Evolutionary conservation across 2,797 vertebrate species (phyloP).

Genomic region (Characodon lateralis): DNA sequence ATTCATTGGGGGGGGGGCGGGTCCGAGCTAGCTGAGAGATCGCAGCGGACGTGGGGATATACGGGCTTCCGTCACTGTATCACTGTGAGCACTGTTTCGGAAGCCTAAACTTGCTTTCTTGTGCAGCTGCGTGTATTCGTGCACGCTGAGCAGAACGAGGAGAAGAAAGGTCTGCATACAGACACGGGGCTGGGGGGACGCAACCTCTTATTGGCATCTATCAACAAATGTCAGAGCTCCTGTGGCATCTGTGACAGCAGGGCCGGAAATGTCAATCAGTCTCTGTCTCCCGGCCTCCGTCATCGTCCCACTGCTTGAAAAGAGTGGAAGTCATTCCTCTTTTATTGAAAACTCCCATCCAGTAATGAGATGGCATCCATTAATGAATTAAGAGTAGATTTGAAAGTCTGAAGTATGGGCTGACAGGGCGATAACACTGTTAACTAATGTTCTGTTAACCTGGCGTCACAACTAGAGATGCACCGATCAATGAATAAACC

Average conservation of each 20-base stretch:
- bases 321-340: not conserved
- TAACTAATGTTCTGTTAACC: not conserved
- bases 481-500: not conserved
- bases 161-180: slow-evolving; percentile 25
- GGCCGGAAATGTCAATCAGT: slow-evolving; percentile 40
- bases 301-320: slow-evolving; percentile 7
- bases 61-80: slow-evolving; percentile 66
- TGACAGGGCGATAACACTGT: not conserved
- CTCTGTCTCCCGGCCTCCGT: slow-evolving; percentile 20
- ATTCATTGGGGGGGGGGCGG: not conserved
- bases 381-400: not conserved
- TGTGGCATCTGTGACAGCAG: slow-evolving; percentile 41
- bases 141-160: slow-evolving; percentile 29
- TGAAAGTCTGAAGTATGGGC: not conserved
- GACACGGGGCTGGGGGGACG: slow-evolving; percentile 25
- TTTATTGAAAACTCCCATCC: slow-evolving; percentile 10
- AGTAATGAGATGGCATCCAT: not conserved
- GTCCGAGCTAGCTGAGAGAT: slow-evolving; percentile 54
- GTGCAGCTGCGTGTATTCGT: not conserved
- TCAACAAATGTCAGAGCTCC: slow-evolving; percentile 67
- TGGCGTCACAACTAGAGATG: not conserved
- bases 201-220: slow-evolving; percentile 35
- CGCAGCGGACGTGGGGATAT: slow-evolving; percentile 62
- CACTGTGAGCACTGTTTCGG: slow-evolving; percentile 42
- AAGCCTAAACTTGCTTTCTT: slow-evolving; percentile 9